Evolutionary conservation across 2,113 vertebrate genomes (phyloP).

Genomic region (Ranitomeya variabilis): DNA sequence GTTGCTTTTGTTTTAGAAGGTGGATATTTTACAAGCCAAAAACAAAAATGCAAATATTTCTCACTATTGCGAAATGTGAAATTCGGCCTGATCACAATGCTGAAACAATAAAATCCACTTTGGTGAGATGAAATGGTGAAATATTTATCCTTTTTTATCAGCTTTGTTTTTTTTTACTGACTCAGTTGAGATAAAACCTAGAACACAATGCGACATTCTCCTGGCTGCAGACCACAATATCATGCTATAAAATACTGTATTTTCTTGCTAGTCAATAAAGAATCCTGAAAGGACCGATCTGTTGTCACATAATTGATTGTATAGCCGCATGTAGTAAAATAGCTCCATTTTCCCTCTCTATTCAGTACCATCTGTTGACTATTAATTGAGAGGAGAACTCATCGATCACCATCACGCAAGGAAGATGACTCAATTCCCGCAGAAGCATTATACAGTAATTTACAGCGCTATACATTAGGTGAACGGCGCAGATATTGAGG

Average conservation of each 20-base stretch:
- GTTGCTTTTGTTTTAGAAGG: no score
- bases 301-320: constrained; percentile 19
- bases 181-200: neutral
- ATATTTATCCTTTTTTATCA: neutral
- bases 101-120: neutral
- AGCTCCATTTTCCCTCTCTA: constrained; percentile 7
- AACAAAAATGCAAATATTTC: neutral
- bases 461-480: neutral
- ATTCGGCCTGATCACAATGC: neutral
- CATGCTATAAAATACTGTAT: neutral
- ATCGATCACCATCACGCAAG: constrained; percentile 33
- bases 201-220: neutral
- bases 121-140: neutral
- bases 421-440: constrained; percentile 3
- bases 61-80: neutral
- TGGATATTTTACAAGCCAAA: no score
- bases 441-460: constrained; percentile 37
- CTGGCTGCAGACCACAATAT: neutral
- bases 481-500: constrained; percentile 20
- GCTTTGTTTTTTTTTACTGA: neutral
- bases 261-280: constrained; percentile 6
- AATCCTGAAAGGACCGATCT: constrained; percentile 20
- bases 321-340: constrained; percentile 2
- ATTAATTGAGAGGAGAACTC: constrained; percentile 19
- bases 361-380: constrained; percentile 40